Evolutionary conservation across 2,888 invertebrate species (phyloP).

Genomic region (Sepioteuthis lessoniana): DNA sequence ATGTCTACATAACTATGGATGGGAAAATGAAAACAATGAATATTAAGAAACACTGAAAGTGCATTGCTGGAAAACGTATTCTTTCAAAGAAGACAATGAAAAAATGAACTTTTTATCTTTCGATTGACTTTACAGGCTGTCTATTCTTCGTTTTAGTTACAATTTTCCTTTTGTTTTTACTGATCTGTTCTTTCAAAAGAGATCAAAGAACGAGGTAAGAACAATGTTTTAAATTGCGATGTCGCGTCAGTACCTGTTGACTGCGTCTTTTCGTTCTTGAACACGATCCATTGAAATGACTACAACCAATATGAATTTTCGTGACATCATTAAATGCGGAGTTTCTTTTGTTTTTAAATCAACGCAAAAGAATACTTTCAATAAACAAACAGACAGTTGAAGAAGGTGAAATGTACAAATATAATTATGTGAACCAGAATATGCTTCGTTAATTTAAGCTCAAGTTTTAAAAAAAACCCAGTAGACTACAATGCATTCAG

Average conservation of each 20-base stretch:
- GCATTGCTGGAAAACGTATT: neutral
- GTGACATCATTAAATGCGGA: neutral
- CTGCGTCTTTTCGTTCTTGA: neutral
- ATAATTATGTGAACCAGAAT: too few species aligned
- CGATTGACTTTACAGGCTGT: neutral
- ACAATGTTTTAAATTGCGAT: neutral
- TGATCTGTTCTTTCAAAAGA: neutral
- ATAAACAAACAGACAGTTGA: neutral
- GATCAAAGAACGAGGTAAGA: neutral
- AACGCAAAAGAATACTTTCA: neutral
- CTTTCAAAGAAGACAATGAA: neutral
- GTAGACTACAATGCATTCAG: too few species aligned
- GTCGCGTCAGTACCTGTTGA: neutral
- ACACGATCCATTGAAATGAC: neutral
- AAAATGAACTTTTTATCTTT: neutral
- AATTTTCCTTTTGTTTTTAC: neutral
- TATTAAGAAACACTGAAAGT: neutral
- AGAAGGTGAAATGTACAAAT: too few species aligned
- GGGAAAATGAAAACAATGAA: constrained; percentile 23
- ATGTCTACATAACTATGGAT: neutral
- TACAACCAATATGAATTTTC: neutral
- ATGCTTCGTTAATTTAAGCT: too few species aligned
- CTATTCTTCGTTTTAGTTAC: neutral
- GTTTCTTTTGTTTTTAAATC: neutral
- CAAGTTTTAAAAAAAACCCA: too few species aligned